These are phyloP conservation scores for Pandemis cinnamomeana DNA, from an alignment of 2,888 invertebrate species.

Conservation along the genomic window DNA sequence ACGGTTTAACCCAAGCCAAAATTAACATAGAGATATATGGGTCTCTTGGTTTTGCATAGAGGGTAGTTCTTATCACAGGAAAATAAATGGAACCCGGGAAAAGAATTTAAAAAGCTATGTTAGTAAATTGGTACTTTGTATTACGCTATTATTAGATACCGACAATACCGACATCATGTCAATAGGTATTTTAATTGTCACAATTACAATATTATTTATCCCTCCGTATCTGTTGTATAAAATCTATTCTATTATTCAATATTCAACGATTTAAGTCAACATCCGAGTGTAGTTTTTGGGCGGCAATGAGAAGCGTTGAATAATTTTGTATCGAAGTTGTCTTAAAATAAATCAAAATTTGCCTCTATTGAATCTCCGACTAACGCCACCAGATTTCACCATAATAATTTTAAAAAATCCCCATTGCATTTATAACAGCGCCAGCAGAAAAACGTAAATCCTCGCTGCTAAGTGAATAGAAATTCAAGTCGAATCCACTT, in stretches of 20 bases:
- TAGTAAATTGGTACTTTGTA: neutral
- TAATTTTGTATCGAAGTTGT: neutral
- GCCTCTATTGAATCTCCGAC: neutral
- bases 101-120: neutral
- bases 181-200: too few species aligned
- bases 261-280: too few species aligned
- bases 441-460: constrained; percentile 20
- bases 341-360: neutral
- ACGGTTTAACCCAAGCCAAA: constrained; percentile 24
- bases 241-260: too few species aligned
- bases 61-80: constrained; percentile 27
- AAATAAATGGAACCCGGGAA: constrained; percentile 9
- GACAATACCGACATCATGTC: too few species aligned
- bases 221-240: too few species aligned
- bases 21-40: constrained; percentile 33
- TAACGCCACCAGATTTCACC: neutral
- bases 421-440: constrained; percentile 11
- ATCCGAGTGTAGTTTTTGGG: too few species aligned
- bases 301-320: too few species aligned
- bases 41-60: constrained; percentile 23
- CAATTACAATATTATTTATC: too few species aligned
- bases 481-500: constrained; percentile 28
- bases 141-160: neutral
- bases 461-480: constrained; percentile 24
- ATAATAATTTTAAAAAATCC: neutral